Base-by-base conservation (phyloP, 1,140 invertebrate species). In the Euwallacea similis region DNA sequence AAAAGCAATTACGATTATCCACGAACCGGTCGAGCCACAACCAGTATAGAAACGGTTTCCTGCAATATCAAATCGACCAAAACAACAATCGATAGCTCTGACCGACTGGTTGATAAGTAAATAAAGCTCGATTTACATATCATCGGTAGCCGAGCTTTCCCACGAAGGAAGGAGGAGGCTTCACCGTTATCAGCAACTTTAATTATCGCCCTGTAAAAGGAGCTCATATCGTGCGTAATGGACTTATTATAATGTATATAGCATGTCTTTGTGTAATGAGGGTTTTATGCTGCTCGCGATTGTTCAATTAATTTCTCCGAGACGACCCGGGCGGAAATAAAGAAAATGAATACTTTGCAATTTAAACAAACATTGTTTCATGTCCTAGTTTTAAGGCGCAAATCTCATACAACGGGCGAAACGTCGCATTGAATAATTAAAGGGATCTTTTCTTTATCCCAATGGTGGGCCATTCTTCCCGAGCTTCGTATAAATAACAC, bases 141-240 rank as follows among this genome's bases (percentile, higher is more conserved):
- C 54, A 9, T 10, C 15, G 16, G 54, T 33, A 56, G 11, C 16
- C 8, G 16, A 9, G 15, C 33, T 56, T 56, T 21, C 33, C 8
- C 16, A 33, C 33, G 11, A 33, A 21, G 13, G 11, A 33, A 21
- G 13, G 16, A 15, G 15, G 54, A 56, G 33, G 9, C 4, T 63
- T 47, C n/a, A 63, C 60, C 60, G 60, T 63, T 44, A 63, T 63
- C 60, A 15, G 15, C 9, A 46, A 9, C n/a, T 7, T 63, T 63
- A 63, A 63, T 63, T 63, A 63, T 63, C n/a, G 15, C 63, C 21
- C 21, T 46, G 42, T 41, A 41, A 65, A 54, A 65, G 63, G 33
- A 41, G 61, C 11, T 11, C 16, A 46, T 16, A 63, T 16, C 16
- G 61, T 15, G 60, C 42, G 13, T 15, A 13, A 43, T 43, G 15